These are phyloP conservation scores for Cetoscarus ocellatus DNA, from an alignment of 2,797 vertebrate species.

Conservation along the genomic window DNA sequence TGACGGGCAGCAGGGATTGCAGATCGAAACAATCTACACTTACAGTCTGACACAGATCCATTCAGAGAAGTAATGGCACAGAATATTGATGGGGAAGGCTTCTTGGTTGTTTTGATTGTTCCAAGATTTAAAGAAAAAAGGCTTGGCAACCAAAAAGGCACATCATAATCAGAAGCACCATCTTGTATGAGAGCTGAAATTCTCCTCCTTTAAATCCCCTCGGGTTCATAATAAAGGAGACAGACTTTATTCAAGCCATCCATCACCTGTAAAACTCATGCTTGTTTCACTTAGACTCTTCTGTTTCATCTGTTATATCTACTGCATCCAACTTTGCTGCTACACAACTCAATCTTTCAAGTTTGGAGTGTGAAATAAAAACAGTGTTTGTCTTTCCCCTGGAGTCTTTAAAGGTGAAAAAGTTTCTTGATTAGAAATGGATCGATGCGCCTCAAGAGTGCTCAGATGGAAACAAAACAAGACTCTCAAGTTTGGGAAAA, in stretches of 20 bases:
- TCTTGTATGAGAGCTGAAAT: background rate
- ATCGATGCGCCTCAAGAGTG: conserved; percentile 30
- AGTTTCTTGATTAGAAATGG: conserved; percentile 48
- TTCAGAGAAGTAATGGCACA: background rate
- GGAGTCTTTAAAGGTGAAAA: conserved; percentile 33
- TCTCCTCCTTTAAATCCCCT: conserved; percentile 2
- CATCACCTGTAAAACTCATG: conserved; percentile 10
- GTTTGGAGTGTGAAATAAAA: conserved; percentile 1
- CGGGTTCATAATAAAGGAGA: conserved; percentile 4
- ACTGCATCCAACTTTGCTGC: conserved; percentile 19
- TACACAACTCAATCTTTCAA: conserved; percentile 23
- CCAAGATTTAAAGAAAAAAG: too few species aligned
- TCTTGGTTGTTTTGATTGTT: background rate
- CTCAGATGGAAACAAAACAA: conserved; percentile 36
- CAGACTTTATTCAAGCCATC: background rate
- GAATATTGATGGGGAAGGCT: background rate
- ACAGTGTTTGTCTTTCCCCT: background rate
- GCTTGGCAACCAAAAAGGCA: too few species aligned
- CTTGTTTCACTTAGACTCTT: background rate
- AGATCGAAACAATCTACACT: background rate
- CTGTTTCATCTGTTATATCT: conserved; percentile 1
- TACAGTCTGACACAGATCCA: background rate
- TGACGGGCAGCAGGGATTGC: too few species aligned
- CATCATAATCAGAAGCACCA: too few species aligned
- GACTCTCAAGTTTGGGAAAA: conserved; percentile 41